These are phyloP conservation scores for Eueremaeus valkanovi DNA, from an alignment of 2,888 invertebrate species.

Conservation along the genomic window DNA sequence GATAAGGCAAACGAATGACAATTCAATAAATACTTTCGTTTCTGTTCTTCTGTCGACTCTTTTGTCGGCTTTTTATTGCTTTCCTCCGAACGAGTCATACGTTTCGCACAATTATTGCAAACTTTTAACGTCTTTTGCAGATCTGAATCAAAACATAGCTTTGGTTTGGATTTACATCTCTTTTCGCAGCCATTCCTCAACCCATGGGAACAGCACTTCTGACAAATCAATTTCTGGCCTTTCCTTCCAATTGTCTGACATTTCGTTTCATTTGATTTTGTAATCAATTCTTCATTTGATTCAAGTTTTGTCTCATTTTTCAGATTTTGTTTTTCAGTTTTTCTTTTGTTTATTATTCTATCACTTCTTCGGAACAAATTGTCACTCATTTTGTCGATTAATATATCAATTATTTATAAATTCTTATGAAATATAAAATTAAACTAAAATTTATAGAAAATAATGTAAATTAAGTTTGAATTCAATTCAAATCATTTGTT, in stretches of 20 bases:
- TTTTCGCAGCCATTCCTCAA: neutral
- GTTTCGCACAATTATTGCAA: conserved; percentile 9
- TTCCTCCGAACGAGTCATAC: neutral
- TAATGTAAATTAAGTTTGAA: too few species aligned
- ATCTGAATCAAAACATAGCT: neutral
- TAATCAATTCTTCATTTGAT: neutral
- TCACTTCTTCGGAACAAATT: conserved; percentile 25
- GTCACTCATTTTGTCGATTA: neutral
- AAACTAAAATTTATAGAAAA: too few species aligned
- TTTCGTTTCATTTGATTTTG: neutral
- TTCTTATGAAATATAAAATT: too few species aligned
- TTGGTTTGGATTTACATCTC: neutral
- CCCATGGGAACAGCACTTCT: neutral
- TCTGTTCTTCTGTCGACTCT: neutral
- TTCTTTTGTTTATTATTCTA: neutral
- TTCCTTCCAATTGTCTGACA: neutral
- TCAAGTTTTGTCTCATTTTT: neutral
- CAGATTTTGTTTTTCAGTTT: neutral
- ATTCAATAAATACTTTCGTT: conserved; percentile 1
- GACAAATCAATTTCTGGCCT: neutral
- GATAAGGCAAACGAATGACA: conserved; percentile 15
- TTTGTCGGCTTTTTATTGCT: neutral
- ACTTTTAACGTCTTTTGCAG: neutral
- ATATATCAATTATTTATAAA: neutral
- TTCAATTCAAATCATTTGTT: too few species aligned